phyloP scores from a whole-genome alignment of 2,113 vertebrate species.

The Odontophorus gujanensis region DNA sequence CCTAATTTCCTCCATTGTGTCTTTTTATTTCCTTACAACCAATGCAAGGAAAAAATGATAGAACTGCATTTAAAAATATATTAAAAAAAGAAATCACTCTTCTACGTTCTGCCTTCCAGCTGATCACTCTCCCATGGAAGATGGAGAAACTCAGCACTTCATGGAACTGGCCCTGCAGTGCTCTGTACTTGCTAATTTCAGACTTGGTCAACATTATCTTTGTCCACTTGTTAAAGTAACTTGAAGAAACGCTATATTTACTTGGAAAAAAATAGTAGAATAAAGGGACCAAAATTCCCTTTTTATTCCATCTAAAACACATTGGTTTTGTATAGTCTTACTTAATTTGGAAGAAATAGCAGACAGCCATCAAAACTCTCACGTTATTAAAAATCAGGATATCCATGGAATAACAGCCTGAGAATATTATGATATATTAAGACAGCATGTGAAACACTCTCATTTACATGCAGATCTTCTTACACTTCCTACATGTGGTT shows the following conservation, averaged over 20 bases:
- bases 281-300: background rate
- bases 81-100: background rate
- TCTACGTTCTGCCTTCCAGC: background rate
- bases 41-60: background rate
- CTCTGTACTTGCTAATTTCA: background rate
- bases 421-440: background rate
- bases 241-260: background rate
- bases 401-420: background rate
- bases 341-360: background rate
- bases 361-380: background rate
- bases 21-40: background rate
- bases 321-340: background rate
- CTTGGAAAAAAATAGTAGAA: background rate
- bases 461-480: constrained; percentile 15
- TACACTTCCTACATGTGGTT: background rate
- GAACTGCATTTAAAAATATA: background rate
- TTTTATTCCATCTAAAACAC: background rate
- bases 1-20: background rate
- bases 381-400: background rate
- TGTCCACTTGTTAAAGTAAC: background rate
- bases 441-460: background rate
- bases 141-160: background rate
- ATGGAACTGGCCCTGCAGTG: background rate
- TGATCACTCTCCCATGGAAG: background rate
- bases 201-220: background rate